Evolutionary conservation across 2,797 vertebrate genomes (phyloP), one percentile per base, ranked within the genome.

Genomic region (Danio albolineatus): DNA sequence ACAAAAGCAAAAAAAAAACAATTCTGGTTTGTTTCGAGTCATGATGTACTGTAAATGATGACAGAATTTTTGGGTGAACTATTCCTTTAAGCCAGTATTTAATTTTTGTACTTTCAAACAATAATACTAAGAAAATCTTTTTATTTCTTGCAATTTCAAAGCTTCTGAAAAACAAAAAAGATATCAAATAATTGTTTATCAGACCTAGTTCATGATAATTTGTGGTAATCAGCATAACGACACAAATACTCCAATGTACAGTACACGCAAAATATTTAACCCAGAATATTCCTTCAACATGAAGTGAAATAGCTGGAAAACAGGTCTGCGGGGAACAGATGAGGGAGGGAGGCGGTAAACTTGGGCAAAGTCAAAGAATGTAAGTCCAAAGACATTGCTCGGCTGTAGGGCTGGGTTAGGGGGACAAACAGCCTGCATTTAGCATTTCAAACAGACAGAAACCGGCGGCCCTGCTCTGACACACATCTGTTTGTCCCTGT

Each of bases 301-400:
- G 8, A 0, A 61, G 44, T 21, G 13, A 60, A 69, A 60, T 28
- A 19, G 65, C 28, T 21, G 54, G n/a, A 70, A 69, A 39, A 28
- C n/a, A 48, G 41, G 64, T 67, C 64, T 46, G 41, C 59, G 28
- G 43, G 53, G 43, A 60, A 59, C 44, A 59, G 59, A 70, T 59
- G 53, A 44, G 9, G 17, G 41, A 44, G 44, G 43, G 41, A 67
- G 43, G 19, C 5, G 16, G 54, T n/a, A 19, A 14, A 70, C 54
- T 21, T 53, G 13, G 64, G 56, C 65, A 78, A 78, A 60, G 76
- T 78, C 76, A 78, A 70, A 78, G 65, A 70, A 78, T 70, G 1
- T 41, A 51, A 78, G 65, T 59, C 64, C 64, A 78, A 78, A 70
- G 76, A 78, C 65, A 78, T 48, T 41, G 43, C 65, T 51, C 36